A percentile compares a stretch with the other conserved stretches of the same genome.
Conservation (phyloP, 1,140 invertebrate species). For the Achatina immaculata region DNA sequence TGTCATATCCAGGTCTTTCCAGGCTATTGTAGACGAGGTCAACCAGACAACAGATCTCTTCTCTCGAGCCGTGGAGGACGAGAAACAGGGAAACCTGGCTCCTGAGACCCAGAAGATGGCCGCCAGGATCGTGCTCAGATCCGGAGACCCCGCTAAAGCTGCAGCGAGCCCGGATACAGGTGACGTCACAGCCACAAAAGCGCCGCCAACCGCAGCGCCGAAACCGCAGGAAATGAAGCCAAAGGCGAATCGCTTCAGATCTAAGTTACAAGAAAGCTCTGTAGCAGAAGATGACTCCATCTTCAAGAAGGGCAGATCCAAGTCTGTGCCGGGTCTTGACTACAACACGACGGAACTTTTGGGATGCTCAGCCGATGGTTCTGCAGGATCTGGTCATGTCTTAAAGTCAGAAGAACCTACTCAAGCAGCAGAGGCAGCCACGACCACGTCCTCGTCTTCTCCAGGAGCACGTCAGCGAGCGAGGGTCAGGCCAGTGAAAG, state of each 20-base stretch:
- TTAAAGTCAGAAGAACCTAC: neutral
- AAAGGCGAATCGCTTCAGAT: slow-evolving; percentile 38
- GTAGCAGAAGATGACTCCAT: slow-evolving; percentile 37
- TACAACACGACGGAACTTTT: neutral
- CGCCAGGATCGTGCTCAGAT: slow-evolving; percentile 34
- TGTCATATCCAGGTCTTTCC: slow-evolving; percentile 63
- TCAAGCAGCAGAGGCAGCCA: neutral
- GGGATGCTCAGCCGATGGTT: slow-evolving; percentile 1
- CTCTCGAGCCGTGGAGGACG: slow-evolving; percentile 27
- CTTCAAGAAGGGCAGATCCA: slow-evolving; percentile 38
- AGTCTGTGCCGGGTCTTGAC: slow-evolving; percentile 38
- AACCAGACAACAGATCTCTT: slow-evolving; percentile 46
- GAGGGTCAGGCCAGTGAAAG: slow-evolving; percentile 40
- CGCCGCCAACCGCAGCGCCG: neutral
- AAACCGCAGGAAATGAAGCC: slow-evolving; percentile 35
- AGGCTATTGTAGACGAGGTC: slow-evolving; percentile 62
- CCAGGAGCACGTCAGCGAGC: slow-evolving; percentile 6
- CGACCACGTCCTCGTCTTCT: slow-evolving; percentile 11
- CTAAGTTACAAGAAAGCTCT: slow-evolving; percentile 32
- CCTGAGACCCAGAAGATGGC: slow-evolving; percentile 36
- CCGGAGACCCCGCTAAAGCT: neutral
- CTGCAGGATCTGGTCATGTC: neutral
- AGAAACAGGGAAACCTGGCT: neutral
- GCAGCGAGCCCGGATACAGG: neutral
- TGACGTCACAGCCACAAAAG: neutral